Evolutionary conservation across 2,888 invertebrate species (phyloP), one percentile per base, ranked within the genome.

Genomic region (Drepana falcataria): DNA sequence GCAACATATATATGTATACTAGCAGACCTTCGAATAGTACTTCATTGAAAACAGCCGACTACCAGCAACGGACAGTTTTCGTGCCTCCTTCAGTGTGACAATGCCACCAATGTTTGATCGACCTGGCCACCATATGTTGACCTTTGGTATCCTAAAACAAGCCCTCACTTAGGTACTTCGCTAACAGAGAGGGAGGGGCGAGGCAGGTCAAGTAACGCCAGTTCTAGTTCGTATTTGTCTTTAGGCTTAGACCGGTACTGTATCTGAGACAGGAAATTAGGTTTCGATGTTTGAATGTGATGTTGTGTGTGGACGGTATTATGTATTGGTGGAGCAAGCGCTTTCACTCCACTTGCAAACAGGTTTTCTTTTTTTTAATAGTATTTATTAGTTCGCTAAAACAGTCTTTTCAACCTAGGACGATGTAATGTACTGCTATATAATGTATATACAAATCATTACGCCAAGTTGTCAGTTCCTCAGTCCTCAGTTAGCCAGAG

Each of bases 221-320:
- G 88, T 65, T 59, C 60, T 66, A 71, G 59, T 63, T 65, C 65
- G 84, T 83, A 85, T 88, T 89, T 88, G 88, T 89, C 89, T 88
- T 87, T 81, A 79, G 83, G 85, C 79, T 82, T 77, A 84, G 79
- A 83, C 73, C 77, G 69, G 76, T 67, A 66, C 66, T 79, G 79
- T 86, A 88, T 86, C 88, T 88, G 83, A 88, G 89, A 88, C 88
- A 87, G 90, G 90, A 90, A 90, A 90, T 90, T 90, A 89, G 87
- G 88, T 90, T 90, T 89, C 83, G 82, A 81, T 83, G 84, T 87
- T 84, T 84, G 84, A 81, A 82, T 81, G 79, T 75, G 75, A 62
- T 64, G 62, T 63, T 66, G 73, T 73, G 77, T 76, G 66, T 65
- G 72, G 80, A 77, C 59, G 68, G 73, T 40, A 59, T 63, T 73